phyloP scores from a whole-genome alignment of 2,888 invertebrate genomes.

The Oasisia sp. region DNA sequence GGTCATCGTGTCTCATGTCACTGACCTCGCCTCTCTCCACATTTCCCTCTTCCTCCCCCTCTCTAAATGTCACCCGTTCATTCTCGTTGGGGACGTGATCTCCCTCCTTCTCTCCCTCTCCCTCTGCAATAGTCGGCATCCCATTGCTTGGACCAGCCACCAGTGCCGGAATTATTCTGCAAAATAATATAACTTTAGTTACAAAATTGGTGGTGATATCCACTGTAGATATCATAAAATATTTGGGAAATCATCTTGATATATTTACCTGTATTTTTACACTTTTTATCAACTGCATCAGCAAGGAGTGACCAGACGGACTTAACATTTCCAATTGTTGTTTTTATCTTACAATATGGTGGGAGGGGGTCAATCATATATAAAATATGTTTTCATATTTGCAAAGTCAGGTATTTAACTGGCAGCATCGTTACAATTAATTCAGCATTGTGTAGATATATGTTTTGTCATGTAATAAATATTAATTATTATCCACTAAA shows the following conservation, averaged over 20 bases:
- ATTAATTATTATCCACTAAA: neutral
- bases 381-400: too few relatives aligned
- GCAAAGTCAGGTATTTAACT: neutral
- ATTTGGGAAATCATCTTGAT: too few relatives aligned
- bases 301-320: too few relatives aligned
- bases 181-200: neutral
- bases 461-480: neutral
- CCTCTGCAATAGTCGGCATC: slow-evolving; percentile 18
- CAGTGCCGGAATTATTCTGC: neutral
- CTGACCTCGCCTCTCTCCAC: neutral
- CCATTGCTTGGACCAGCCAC: neutral
- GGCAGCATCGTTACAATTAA: neutral
- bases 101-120: neutral
- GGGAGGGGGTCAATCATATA: too few relatives aligned
- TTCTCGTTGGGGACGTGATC: neutral
- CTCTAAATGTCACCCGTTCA: neutral
- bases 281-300: too few relatives aligned
- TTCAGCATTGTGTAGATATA: neutral
- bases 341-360: too few relatives aligned
- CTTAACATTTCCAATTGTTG: too few relatives aligned
- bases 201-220: too few relatives aligned
- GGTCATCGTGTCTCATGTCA: neutral
- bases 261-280: too few relatives aligned
- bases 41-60: neutral
- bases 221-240: too few relatives aligned